Base-by-base conservation (phyloP, 2,888 invertebrate species). In the Cetonia aurata region DNA sequence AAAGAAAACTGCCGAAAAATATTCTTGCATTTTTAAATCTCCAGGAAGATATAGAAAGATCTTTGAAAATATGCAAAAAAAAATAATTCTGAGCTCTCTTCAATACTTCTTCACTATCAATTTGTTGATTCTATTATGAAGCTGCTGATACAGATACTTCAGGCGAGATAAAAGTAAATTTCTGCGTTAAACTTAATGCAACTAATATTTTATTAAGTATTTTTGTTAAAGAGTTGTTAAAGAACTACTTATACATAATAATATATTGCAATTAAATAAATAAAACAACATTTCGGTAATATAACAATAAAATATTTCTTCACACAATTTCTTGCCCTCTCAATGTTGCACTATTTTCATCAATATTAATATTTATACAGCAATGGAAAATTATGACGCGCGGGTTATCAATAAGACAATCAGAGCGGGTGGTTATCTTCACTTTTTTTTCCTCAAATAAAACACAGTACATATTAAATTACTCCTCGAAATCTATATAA, bases 361-460 rank as follows among this genome's bases (percentile, higher is more conserved):
- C 31, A 55, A 10, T 12, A 13, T 8, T 59, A 59, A 37, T 41
- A 59, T 59, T 8, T 37, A 37, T 37, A 37, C 37, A 37, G 37
- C 37, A 8, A 6, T 37, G 37, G 6, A 25, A 25, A 25, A 37
- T 6, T 6, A 10, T 37, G 8, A 37, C 10, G 37, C 37, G 37
- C 37, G 37, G 9, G 10, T 37, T 37, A 37, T 37, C 37, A 37
- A 37, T 37, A 37, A 37, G 37, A 37, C 37, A 37, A 37, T 17
- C 17, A 37, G 17, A 60, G 13, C 17, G 1, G 44, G 17, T 57
- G n/a, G 25, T 19, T 60, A 19, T n/a, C 19, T 17, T 41, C 66
- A 52, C 31, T 37, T 65, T 46, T 37, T 42, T 52, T 62, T 44
- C 19, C 25, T 69, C 19, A 69, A 69, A 69, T 69, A 62, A 69